These are phyloP conservation scores for Polydrusus cervinus DNA, from an alignment of 2,888 invertebrate genomes.

Conservation along the genomic window DNA sequence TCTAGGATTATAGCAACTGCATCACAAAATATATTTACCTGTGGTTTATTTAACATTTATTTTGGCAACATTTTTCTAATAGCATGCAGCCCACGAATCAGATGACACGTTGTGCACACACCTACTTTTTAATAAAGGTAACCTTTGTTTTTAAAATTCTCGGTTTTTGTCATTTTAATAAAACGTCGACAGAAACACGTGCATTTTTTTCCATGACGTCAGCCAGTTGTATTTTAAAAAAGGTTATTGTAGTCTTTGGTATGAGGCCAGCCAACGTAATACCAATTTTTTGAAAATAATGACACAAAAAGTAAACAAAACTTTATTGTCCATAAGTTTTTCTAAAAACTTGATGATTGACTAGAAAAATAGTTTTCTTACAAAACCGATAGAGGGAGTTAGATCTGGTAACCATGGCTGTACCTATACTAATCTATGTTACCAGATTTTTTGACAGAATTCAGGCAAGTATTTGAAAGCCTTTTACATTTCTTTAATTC, in stretches of 20 bases:
- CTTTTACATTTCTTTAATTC: no score
- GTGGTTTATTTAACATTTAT: background rate
- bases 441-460: no score
- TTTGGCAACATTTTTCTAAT: background rate
- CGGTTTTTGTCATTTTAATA: background rate
- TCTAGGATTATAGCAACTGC: background rate
- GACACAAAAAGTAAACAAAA: background rate
- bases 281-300: background rate
- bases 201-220: slow-evolving; percentile 12
- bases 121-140: slow-evolving; percentile 23
- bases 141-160: no score
- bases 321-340: no score
- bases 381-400: no score
- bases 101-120: slow-evolving; percentile 16
- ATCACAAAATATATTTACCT: slow-evolving; percentile 6
- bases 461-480: no score
- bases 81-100: background rate
- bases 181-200: background rate
- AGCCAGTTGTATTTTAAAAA: slow-evolving; percentile 1
- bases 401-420: no score
- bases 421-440: no score
- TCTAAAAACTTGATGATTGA: no score
- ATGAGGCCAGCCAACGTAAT: background rate
- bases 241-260: background rate
- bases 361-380: no score